phyloP scores from a whole-genome alignment of 2,888 invertebrate genomes.

The Macrophya annulata region DNA sequence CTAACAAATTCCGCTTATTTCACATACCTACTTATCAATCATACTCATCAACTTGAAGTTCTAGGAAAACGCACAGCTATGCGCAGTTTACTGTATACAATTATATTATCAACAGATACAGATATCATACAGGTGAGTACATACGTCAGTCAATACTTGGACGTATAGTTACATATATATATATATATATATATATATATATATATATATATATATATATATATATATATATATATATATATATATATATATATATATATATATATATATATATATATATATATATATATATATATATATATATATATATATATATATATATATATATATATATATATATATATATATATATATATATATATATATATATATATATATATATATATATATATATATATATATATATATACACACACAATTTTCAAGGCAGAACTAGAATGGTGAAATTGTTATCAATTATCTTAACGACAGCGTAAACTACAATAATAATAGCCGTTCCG shows the following conservation, averaged over 20 bases:
- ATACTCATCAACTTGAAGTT: background rate
- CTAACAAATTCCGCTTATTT: background rate
- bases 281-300: background rate
- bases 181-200: background rate
- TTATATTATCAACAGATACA: conserved; percentile 9
- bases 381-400: background rate
- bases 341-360: background rate
- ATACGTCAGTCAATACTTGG: background rate
- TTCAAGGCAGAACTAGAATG: background rate
- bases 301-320: background rate
- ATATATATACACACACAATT: background rate
- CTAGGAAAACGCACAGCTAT: background rate
- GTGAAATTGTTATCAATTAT: conserved; percentile 16
- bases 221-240: background rate
- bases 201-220: background rate
- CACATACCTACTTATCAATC: background rate
- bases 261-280: background rate
- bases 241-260: background rate
- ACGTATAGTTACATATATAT: background rate
- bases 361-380: background rate
- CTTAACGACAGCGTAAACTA: conserved; percentile 5
- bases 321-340: background rate
- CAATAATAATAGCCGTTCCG: conserved; percentile 3
- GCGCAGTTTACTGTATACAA: background rate
- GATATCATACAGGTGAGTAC: background rate